These are phyloP conservation scores for Thrips palmi DNA, from an alignment of 1,140 invertebrate species.

Conservation along the genomic window DNA sequence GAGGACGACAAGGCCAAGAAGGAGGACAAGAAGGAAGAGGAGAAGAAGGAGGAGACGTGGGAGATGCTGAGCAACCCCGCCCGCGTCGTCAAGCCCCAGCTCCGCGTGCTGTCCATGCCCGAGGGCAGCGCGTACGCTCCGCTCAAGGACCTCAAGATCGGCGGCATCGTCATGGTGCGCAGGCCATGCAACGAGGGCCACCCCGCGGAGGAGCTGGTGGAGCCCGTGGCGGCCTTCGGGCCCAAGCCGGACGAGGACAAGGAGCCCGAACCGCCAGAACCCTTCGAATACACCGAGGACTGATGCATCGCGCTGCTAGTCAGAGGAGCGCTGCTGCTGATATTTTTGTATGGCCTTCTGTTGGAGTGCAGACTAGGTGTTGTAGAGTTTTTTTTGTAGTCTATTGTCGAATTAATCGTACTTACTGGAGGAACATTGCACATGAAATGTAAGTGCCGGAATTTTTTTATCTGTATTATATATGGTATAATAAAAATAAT, in stretches of 20 bases:
- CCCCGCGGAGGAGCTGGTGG: conserved; percentile 80
- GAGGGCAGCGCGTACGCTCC: conserved; percentile 67
- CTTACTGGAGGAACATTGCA: too few species aligned
- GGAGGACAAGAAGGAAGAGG: conserved; percentile 46
- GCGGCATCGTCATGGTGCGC: conserved; percentile 90
- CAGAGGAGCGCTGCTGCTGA: too few species aligned
- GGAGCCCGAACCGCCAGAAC: conserved; percentile 90
- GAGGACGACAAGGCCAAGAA: conserved; percentile 28
- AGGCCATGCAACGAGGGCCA: conserved; percentile 50
- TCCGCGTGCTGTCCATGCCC: conserved; percentile 67
- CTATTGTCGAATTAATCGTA: too few species aligned
- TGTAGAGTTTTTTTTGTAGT: too few species aligned
- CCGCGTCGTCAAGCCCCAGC: conserved; percentile 78
- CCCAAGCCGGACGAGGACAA: conserved; percentile 88
- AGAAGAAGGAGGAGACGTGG: conserved; percentile 61
- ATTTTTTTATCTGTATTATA: too few species aligned
- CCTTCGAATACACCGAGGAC: conserved; percentile 87
- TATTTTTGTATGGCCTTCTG: too few species aligned
- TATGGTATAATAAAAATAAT: too few species aligned
- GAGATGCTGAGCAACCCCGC: conserved; percentile 91
- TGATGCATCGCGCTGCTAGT: too few species aligned
- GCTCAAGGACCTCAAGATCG: conserved; percentile 80
- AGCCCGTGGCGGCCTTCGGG: conserved; percentile 83
- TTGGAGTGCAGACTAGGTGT: too few species aligned
- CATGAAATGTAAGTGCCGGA: too few species aligned